Evolutionary conservation across 2,113 vertebrate genomes (phyloP).

Genomic region (Lophotis ruficrista): DNA sequence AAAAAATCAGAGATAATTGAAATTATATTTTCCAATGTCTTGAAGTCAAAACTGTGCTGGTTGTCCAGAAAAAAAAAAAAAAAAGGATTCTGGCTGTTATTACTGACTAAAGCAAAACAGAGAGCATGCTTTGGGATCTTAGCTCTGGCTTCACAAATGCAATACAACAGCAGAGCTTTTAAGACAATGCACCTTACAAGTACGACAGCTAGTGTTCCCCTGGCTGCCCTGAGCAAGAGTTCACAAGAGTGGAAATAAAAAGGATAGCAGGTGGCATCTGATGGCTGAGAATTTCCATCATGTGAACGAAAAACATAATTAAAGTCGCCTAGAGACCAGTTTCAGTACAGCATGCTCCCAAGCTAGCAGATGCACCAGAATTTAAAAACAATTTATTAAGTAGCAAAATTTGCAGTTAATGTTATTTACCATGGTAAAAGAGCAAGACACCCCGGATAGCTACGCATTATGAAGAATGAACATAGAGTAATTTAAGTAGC

Average conservation of each 20-base stretch:
- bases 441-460: not conserved
- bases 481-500: not conserved
- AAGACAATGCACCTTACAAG: not conserved
- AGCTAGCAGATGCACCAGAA: constrained; percentile 17
- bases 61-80: not conserved
- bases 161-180: not conserved
- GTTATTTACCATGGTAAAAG: not conserved
- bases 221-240: not conserved
- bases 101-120: not conserved
- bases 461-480: not conserved
- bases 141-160: not conserved
- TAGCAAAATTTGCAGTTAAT: not conserved
- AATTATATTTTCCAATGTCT: not conserved
- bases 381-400: constrained; percentile 24
- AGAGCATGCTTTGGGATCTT: not conserved
- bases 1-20: not conserved
- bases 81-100: not conserved
- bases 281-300: constrained; percentile 34
- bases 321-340: not conserved
- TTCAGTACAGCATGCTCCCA: constrained; percentile 12
- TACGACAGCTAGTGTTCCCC: not conserved
- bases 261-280: constrained; percentile 34
- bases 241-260: constrained; percentile 27
- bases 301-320: constrained; percentile 32
- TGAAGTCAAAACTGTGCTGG: not conserved